Evolutionary conservation across 2,888 invertebrate species (phyloP), one percentile per base, ranked within the genome.

Genomic region (Lordiphosa fenestrarum): DNA sequence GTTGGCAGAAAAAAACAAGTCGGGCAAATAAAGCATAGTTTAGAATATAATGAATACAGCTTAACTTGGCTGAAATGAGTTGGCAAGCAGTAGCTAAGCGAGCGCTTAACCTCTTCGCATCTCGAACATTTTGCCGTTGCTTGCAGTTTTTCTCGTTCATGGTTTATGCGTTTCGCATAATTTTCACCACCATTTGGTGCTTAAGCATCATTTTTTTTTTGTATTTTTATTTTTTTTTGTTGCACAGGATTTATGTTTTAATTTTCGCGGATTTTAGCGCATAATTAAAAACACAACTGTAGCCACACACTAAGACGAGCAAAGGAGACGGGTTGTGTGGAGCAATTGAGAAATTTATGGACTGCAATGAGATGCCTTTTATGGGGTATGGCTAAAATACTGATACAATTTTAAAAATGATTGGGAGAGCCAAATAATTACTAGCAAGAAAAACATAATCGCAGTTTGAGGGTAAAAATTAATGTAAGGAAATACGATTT

Each of bases 11-110:
- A 15, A 40, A 38, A 48, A 38, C 46, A 53, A 63, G 63, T 66
- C 66, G 49, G 23, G 69, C 67, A 75, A 71, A 73, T 72, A 72
- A 72, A 71, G 58, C 62, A 68, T 66, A 82, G 69, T 80, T 74
- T 80, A 72, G 82, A 63, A 77, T 72, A 67, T 71, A 74, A 76
- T 73, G 70, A 74, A 70, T 66, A 68, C 70, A 81, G 81, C 83
- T 80, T 72, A 83, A 68, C 76, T 73, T 73, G 73, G 73, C 81
- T 77, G 65, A 75, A 77, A 77, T 77, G 77, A 81, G 81, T 68
- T 81, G 77, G 61, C 48, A 21, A 42, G 62, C 40, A 59, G 47
- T 57, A 40, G 36, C 40, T 19, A 39, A 21, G 23, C 48, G 9
- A 9, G 19, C 48, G 37, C 44, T 49, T 44, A 30, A 54, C 40